Base-by-base conservation (phyloP, 2,888 invertebrate genomes). In the Phortica okadai region DNA sequence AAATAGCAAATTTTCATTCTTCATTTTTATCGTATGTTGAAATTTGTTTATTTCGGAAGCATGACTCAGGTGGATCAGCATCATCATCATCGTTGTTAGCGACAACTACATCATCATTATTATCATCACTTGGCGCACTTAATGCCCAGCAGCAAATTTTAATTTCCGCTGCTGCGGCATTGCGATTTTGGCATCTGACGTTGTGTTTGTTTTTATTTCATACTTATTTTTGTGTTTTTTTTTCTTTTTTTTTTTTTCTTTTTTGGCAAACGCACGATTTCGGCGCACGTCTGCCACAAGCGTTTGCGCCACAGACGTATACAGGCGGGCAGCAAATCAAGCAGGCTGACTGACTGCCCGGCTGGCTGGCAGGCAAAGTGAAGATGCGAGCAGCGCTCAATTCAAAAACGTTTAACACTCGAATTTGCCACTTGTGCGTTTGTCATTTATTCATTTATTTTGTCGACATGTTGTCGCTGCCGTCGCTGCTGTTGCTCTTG, bases 381-480 rank as follows among this genome's bases (percentile, higher is more conserved):
- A 62, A 66, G 73, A 76, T 76, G 54, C 67, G 73, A 74, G 81
- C 83, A 78, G 82, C 80, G 80, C 87, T 89, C 86, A 89, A 89
- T 89, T 88, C 87, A 83, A 82, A 89, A 90, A 83, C 89, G 85
- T 86, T 90, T 87, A 88, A 86, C 85, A 87, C 87, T 82, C 81
- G 80, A 81, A 77, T 83, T 82, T 79, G 79, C 78, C 87, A 82
- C 81, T 86, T 83, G 83, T 81, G 80, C 80, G 79, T 81, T 81
- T 82, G 82, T 80, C 82, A 81, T 81, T 81, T 82, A 77, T 62
- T 77, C 70, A 45, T 76, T 77, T 78, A 73, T 75, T 67, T 41
- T 58, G 74, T 50, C 74, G 42, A 54, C 74, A 67, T 44, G 62
- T 25, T 62, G 25, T 62, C 56, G 14, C 16, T 45, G 45, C 45